These are phyloP conservation scores for Chascanopsetta lugubris DNA, from an alignment of 2,113 vertebrate genomes.

Conservation along the genomic window DNA sequence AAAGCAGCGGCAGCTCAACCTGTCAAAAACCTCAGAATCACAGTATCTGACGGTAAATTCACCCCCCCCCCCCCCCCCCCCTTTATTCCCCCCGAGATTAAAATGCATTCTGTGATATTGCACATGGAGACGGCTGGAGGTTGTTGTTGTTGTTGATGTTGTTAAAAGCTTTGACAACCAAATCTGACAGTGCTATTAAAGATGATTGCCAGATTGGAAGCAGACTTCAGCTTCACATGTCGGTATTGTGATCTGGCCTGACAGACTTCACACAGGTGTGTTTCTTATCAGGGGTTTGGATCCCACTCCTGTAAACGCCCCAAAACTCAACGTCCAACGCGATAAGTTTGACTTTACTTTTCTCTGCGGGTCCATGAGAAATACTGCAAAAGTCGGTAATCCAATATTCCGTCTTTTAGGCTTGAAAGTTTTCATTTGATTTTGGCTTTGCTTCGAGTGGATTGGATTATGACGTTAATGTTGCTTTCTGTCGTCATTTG, in stretches of 20 bases:
- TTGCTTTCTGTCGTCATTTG: not conserved
- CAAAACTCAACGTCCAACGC: not conserved
- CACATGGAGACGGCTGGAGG: constrained; percentile 10
- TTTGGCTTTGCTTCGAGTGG: too few species aligned
- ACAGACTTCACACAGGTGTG: constrained; percentile 15
- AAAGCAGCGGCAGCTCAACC: constrained; percentile 17
- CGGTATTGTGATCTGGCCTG: constrained; percentile 25
- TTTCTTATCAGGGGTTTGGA: constrained; percentile 51
- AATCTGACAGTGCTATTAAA: constrained; percentile 21
- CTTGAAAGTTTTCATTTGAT: too few species aligned
- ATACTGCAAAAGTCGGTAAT: too few species aligned
- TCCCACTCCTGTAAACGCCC: constrained; percentile 25
- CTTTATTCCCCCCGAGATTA: constrained; percentile 4
- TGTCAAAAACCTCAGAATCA: constrained; percentile 16
- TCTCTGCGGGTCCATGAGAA: too few species aligned
- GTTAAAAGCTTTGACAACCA: not conserved
- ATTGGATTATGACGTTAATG: not conserved
- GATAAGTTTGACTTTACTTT: too few species aligned
- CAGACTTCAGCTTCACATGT: not conserved
- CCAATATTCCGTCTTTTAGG: too few species aligned
- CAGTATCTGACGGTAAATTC: constrained; percentile 21
- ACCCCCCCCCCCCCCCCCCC: too few species aligned
- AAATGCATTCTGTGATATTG: constrained; percentile 7
- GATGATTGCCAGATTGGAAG: constrained; percentile 8
- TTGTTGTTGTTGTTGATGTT: too few species aligned